phyloP scores from a whole-genome alignment of 2,888 invertebrate species.

The Eurytoma californica region DNA sequence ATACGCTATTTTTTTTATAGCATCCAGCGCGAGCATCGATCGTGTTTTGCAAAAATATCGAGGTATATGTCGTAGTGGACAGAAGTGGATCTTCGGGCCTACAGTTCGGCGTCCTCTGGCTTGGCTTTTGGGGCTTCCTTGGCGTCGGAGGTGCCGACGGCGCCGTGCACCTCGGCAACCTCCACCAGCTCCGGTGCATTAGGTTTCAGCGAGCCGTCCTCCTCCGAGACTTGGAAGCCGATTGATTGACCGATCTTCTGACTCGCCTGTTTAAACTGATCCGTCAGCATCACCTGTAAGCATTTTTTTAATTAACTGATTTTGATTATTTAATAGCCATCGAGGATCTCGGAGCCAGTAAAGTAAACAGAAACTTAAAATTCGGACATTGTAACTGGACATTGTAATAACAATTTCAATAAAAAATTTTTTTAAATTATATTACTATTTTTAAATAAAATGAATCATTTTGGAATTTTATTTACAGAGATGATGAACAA shows the following conservation, averaged over 20 bases:
- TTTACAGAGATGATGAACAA: no score
- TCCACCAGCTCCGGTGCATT: slow-evolving; percentile 70
- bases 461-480: neutral
- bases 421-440: neutral
- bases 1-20: no score
- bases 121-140: slow-evolving; percentile 59
- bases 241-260: slow-evolving; percentile 91
- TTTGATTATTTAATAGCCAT: no score
- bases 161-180: slow-evolving; percentile 69
- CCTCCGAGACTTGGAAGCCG: slow-evolving; percentile 84
- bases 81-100: slow-evolving; percentile 21
- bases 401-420: no score
- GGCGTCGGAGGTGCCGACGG: slow-evolving; percentile 65
- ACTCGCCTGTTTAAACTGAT: slow-evolving; percentile 89
- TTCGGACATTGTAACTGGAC: no score
- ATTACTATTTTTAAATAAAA: neutral
- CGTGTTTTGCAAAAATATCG: neutral
- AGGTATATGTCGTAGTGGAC: neutral
- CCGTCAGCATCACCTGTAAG: slow-evolving; percentile 78
- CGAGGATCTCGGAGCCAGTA: no score
- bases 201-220: slow-evolving; percentile 77
- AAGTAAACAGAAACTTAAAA: neutral
- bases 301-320: no score
- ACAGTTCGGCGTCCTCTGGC: slow-evolving; percentile 68
- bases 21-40: no score